Conservation (phyloP, 2,888 invertebrate species). For the Temnothorax ravouxi region DNA sequence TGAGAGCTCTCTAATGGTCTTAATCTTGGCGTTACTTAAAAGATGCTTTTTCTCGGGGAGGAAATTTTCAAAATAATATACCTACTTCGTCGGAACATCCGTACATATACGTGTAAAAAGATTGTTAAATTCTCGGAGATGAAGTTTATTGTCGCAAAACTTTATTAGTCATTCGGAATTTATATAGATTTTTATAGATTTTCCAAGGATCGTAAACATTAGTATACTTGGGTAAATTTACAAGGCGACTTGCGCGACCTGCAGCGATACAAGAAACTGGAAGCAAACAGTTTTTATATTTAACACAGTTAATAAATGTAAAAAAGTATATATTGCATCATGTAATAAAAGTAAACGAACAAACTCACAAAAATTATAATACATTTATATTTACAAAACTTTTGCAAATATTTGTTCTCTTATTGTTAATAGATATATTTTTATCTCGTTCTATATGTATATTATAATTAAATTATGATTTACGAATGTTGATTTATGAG, state of each 20-base stretch:
- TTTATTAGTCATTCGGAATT: not conserved
- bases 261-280: not conserved
- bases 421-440: not conserved
- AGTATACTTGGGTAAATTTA: not conserved
- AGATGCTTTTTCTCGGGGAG: too few relatives aligned
- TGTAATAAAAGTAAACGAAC: not conserved
- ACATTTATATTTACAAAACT: not conserved
- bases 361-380: not conserved
- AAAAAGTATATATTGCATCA: not conserved
- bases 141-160: not conserved
- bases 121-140: not conserved
- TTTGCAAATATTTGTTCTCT: not conserved
- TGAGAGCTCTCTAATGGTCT: conserved; percentile 9
- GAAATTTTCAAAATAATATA: not conserved
- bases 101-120: not conserved
- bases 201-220: not conserved
- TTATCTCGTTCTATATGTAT: not conserved
- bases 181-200: too few relatives aligned
- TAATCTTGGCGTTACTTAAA: conserved; percentile 24
- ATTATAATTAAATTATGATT: not conserved
- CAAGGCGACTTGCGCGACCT: not conserved
- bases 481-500: not conserved
- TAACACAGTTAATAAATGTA: not conserved
- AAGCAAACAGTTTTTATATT: not conserved
- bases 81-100: not conserved